Conservation (phyloP, 2,797 vertebrate genomes). For the Malacoctenus gilli region DNA sequence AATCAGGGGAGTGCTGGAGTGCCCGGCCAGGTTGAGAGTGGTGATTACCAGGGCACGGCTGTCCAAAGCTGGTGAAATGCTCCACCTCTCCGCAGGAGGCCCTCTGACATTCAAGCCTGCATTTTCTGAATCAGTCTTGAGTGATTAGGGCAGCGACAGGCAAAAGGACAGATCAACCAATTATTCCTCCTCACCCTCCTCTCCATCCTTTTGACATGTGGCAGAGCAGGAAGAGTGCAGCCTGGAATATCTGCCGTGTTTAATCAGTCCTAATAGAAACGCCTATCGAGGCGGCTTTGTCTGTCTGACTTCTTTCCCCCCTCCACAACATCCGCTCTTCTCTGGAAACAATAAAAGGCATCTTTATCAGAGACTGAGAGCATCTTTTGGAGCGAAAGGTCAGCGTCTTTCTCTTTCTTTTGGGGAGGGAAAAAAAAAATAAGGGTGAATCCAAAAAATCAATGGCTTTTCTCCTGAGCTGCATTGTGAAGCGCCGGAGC, state of each 20-base stretch:
- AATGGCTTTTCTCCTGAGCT: conserved; percentile 1
- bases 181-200: conserved; percentile 87
- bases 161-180: conserved; percentile 95
- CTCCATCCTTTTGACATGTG: conserved; percentile 76
- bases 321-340: background rate
- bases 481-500: conserved; percentile 11
- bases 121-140: conserved; percentile 99
- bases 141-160: conserved; percentile 97
- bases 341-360: background rate
- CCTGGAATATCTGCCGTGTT: conserved; percentile 46
- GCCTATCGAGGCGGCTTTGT: conserved; percentile 13
- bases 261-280: conserved; percentile 52
- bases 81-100: conserved; percentile 96
- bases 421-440: conserved; percentile 11
- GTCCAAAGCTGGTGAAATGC: conserved; percentile 92
- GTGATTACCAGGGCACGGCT: conserved; percentile 97
- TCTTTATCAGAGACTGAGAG: background rate
- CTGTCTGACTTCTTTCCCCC: conserved; percentile 14
- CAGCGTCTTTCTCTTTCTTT: conserved; percentile 7
- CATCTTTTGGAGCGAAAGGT: conserved; percentile 29
- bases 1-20: conserved; percentile 97
- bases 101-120: conserved; percentile 99
- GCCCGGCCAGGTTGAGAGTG: conserved; percentile 93
- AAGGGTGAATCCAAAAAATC: too few relatives aligned
- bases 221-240: conserved; percentile 65